Evolutionary conservation across 2,113 vertebrate genomes (phyloP).

Genomic region (Melanocharis versteri): DNA sequence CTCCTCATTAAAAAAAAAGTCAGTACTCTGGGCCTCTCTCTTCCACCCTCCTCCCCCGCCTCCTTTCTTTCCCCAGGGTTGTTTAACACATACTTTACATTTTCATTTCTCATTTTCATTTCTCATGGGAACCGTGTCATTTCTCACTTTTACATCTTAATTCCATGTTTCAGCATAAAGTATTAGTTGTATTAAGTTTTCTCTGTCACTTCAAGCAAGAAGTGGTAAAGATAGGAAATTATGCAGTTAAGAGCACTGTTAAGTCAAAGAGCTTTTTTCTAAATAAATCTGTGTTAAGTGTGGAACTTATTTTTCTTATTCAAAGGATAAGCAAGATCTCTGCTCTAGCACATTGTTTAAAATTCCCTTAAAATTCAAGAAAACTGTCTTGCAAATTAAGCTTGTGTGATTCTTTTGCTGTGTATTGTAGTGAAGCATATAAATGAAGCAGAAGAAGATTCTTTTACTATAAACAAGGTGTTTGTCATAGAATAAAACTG

Average conservation of each 20-base stretch:
- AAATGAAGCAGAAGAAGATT: background rate
- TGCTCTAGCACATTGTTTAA: background rate
- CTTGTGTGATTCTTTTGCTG: background rate
- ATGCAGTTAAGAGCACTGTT: background rate
- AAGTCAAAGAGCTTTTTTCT: background rate
- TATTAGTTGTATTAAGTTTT: constrained; percentile 25
- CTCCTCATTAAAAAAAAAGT: background rate
- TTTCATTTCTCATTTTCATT: constrained; percentile 54
- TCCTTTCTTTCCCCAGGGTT: constrained; percentile 6
- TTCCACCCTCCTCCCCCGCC: background rate
- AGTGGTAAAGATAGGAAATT: background rate
- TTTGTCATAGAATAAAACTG: background rate
- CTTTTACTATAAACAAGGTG: background rate
- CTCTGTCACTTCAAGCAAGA: constrained; percentile 14
- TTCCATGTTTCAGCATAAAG: constrained; percentile 28
- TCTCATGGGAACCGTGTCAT: constrained; percentile 1
- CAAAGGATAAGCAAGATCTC: background rate
- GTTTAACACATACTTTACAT: constrained; percentile 41
- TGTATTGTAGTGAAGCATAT: background rate
- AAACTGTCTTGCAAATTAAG: background rate
- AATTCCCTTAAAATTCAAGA: background rate
- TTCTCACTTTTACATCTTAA: constrained; percentile 46
- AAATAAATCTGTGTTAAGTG: background rate
- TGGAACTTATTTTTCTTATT: constrained; percentile 5
- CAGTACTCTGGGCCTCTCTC: background rate